Evolutionary conservation across 1,140 invertebrate genomes (phyloP).

Genomic region (Brachionus manjavacas): DNA sequence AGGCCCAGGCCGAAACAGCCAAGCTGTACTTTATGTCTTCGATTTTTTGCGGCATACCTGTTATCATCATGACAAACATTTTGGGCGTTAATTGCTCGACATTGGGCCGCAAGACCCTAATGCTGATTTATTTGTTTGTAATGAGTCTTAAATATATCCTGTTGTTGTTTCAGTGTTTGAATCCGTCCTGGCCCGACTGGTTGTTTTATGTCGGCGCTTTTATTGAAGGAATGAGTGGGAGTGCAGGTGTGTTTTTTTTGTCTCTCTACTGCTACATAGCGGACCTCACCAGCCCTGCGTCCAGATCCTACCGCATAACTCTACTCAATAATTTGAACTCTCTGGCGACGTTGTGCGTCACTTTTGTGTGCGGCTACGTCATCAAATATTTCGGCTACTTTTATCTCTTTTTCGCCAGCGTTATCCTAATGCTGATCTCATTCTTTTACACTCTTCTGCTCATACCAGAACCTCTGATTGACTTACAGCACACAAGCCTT

Average conservation of each 20-base stretch:
- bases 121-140: conserved; percentile 38
- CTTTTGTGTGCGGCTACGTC: conserved; percentile 32
- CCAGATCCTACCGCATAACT: conserved; percentile 23
- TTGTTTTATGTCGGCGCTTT: conserved; percentile 39
- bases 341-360: conserved; percentile 5
- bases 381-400: conserved; percentile 33
- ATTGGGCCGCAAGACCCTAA: conserved; percentile 18
- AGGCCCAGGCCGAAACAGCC: conserved; percentile 26
- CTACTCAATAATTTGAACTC: conserved; percentile 34
- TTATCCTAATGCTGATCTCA: background rate
- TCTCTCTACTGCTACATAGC: conserved; percentile 33
- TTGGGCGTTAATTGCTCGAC: conserved; percentile 20
- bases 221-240: conserved; percentile 35
- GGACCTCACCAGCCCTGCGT: conserved; percentile 12
- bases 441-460: conserved; percentile 33
- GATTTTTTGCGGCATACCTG: conserved; percentile 27
- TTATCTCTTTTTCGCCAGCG: conserved; percentile 19
- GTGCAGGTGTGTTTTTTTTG: conserved; percentile 26
- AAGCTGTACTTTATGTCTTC: background rate
- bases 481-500: background rate
- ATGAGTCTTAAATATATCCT: conserved; percentile 27
- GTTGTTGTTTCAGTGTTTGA: conserved; percentile 26
- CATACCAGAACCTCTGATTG: conserved; percentile 8
- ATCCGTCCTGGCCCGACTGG: conserved; percentile 29
- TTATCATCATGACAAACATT: conserved; percentile 24